phyloP scores from a whole-genome alignment of 2,888 invertebrate species.

The Callinectes sapidus region DNA sequence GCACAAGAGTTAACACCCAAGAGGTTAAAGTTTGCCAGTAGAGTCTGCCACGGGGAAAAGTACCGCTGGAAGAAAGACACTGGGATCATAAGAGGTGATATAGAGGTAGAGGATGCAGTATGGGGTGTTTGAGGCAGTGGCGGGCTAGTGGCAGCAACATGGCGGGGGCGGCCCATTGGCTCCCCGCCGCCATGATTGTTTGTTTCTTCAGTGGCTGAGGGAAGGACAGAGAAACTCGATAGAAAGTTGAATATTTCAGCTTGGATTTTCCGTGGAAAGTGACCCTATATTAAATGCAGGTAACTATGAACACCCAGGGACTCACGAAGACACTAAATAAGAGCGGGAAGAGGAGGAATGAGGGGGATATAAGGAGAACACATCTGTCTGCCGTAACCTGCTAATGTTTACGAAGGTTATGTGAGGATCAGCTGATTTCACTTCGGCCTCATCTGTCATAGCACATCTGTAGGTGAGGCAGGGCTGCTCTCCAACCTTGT shows the following conservation, averaged over 20 bases:
- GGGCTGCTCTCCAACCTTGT: background rate
- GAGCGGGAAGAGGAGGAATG: background rate
- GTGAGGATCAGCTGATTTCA: conserved; percentile 57
- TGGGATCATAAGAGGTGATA: background rate
- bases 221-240: conserved; percentile 51
- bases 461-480: background rate
- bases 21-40: background rate
- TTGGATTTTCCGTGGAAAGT: conserved; percentile 64
- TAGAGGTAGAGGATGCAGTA: background rate
- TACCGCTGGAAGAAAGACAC: background rate
- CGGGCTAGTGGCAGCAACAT: conserved; percentile 38
- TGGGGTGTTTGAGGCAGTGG: background rate
- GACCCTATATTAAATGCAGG: conserved; percentile 68
- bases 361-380: background rate
- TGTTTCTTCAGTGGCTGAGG: conserved; percentile 58
- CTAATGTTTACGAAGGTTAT: conserved; percentile 58
- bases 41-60: background rate
- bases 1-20: no score
- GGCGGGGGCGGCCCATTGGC: conserved; percentile 43
- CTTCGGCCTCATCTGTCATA: background rate
- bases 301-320: conserved; percentile 32
- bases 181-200: conserved; percentile 65
- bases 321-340: no score
- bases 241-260: conserved; percentile 63
- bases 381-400: background rate